These are phyloP conservation scores for Tetrao urogallus DNA, from an alignment of 2,113 vertebrate genomes.

Conservation along the genomic window DNA sequence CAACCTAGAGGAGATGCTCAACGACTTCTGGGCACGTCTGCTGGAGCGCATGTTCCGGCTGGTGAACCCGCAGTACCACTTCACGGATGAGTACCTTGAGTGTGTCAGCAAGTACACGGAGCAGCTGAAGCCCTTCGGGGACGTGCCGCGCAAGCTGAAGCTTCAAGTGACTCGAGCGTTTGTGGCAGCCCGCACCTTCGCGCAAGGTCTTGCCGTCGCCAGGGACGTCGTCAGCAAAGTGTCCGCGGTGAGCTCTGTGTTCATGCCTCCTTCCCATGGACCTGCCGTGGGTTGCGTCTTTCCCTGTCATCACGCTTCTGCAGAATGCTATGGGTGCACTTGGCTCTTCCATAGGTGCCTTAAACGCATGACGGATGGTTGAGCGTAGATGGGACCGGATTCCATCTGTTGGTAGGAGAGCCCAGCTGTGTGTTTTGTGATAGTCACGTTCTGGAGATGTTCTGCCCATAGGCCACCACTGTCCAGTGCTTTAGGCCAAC, in stretches of 20 bases:
- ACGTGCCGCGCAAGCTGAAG: constrained; percentile 93
- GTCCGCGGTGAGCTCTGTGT: constrained; percentile 80
- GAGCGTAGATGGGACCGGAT: background rate
- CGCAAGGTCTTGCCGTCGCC: constrained; percentile 87
- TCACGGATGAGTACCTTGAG: constrained; percentile 92
- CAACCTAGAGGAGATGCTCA: constrained; percentile 93
- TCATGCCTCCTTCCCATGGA: fast-evolving
- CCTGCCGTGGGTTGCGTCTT: fast-evolving
- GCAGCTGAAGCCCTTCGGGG: constrained; percentile 95
- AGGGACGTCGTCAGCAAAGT: constrained; percentile 91
- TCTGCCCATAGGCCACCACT: background rate
- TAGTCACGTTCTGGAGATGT: fast-evolving
- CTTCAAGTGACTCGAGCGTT: constrained; percentile 92
- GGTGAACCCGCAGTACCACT: constrained; percentile 95
- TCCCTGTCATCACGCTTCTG: background rate
- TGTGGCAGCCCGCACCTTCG: constrained; percentile 92
- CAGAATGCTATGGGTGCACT: too few species aligned
- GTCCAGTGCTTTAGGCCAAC: background rate
- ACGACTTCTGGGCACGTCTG: constrained; percentile 94
- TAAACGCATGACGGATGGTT: fast-evolving
- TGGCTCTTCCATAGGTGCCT: background rate
- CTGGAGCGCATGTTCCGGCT: constrained; percentile 97
- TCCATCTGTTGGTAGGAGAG: fast-evolving
- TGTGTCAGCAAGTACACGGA: constrained; percentile 95
- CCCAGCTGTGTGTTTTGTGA: fast-evolving